Evolutionary conservation across 1,140 invertebrate genomes (phyloP).

Genomic region (Chironomus striatipennis): DNA sequence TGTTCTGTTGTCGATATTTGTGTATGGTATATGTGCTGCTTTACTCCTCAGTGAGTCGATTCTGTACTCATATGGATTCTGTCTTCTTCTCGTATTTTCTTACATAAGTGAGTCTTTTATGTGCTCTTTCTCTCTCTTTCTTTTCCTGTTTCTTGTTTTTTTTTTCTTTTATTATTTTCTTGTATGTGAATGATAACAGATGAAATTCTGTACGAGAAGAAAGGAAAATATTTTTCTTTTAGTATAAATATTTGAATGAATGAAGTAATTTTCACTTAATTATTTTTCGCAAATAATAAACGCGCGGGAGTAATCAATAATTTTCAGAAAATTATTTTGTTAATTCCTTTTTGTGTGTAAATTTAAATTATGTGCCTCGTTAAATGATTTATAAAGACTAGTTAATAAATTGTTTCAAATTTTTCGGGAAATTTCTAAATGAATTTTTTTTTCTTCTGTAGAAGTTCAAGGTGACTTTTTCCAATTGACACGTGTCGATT

Average conservation of each 20-base stretch:
- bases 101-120: constrained; percentile 7
- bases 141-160: not conserved
- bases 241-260: constrained; percentile 2
- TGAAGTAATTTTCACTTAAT: not conserved
- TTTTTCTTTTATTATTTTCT: not conserved
- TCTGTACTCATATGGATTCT: not conserved
- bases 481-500: no score
- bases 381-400: no score
- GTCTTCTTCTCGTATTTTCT: not conserved
- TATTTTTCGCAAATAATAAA: no score
- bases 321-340: no score
- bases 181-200: not conserved
- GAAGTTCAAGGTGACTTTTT: no score
- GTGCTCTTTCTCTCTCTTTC: not conserved
- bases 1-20: not conserved
- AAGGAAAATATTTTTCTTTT: not conserved
- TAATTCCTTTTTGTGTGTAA: no score
- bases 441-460: no score
- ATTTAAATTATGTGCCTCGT: no score
- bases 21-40: not conserved
- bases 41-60: not conserved
- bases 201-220: not conserved
- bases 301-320: no score
- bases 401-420: no score
- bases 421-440: no score